Evolutionary conservation across 2,113 vertebrate species (phyloP).

Genomic region (Thymallus thymallus): DNA sequence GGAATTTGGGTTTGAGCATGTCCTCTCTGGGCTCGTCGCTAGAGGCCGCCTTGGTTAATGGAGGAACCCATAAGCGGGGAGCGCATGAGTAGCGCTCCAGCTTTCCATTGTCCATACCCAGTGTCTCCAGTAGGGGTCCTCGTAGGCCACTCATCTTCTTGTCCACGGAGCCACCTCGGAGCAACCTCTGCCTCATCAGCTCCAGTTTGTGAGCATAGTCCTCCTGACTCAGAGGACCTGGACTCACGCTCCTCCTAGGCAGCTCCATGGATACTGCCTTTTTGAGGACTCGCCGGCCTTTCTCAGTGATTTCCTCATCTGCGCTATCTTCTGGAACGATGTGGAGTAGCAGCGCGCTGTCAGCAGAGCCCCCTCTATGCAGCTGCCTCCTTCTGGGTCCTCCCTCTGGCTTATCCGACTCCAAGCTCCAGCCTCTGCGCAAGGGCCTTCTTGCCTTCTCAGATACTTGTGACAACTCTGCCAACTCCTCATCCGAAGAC

Average conservation of each 20-base stretch:
- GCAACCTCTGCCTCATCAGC: conserved; percentile 88
- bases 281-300: conserved; percentile 73
- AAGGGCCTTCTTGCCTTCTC: conserved; percentile 78
- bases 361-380: conserved; percentile 88
- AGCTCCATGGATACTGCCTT: conserved; percentile 89
- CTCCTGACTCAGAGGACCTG: conserved; percentile 82
- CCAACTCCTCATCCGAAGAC: conserved; percentile 79
- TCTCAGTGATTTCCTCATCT: conserved; percentile 56
- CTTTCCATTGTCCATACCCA: conserved; percentile 82
- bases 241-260: conserved; percentile 79
- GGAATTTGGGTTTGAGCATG: conserved; percentile 71
- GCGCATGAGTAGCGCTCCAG: conserved; percentile 69
- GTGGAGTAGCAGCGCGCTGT: conserved; percentile 82
- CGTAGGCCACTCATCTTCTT: conserved; percentile 92
- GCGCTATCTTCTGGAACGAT: conserved; percentile 65
- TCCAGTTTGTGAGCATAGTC: conserved; percentile 90
- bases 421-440: conserved; percentile 78
- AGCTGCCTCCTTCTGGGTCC: conserved; percentile 77
- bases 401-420: conserved; percentile 72
- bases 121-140: conserved; percentile 90
- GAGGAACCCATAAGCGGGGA: conserved; percentile 69
- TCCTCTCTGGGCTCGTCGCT: conserved; percentile 80
- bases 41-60: conserved; percentile 85
- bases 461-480: conserved; percentile 54
- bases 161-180: conserved; percentile 82